Evolutionary conservation across 2,888 invertebrate genomes (phyloP), one percentile per base, ranked within the genome.

Genomic region (Nymphalis urticae): DNA sequence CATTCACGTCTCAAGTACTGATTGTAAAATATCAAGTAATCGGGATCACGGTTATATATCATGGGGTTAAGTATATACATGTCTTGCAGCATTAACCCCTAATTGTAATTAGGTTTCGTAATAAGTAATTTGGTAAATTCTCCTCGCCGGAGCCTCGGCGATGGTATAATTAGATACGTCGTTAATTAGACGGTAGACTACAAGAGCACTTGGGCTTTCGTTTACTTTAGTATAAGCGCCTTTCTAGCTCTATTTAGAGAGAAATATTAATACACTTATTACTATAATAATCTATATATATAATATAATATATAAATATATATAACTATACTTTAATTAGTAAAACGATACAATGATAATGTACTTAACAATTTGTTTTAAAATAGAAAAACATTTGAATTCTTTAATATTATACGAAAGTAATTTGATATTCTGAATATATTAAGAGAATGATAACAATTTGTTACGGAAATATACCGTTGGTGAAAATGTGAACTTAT

Each of bases 81-180:
- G 80, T 81, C 83, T 85, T 81, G 80, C 80, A 83, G 83, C 84
- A 82, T 85, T 84, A 82, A 80, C 79, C 82, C 27, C 75, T 84
- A 84, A 86, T 83, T 85, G 83, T 88, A 87, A 88, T 88, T 86
- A 84, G 86, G 82, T 86, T 86, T 82, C 83, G 85, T 87, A 85
- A 88, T 87, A 88, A 85, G 86, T 88, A 89, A 88, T 89, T 89
- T 86, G 80, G 88, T 83, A 87, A 88, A 85, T 86, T 87, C 86
- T 84, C 86, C 82, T 83, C 83, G 80, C 81, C 73, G 79, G 78
- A 80, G 74, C 82, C 83, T 74, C 79, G 77, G 82, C 82, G 85
- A 85, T 87, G 85, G 87, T 87, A 88, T 89, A 89, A 90, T 90
- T 89, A 90, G 90, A 89, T 89, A 89, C 85, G 88, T 88, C 86